Base-by-base conservation (phyloP, 37 sponge, comb jelly and placozoan genomes). In the Lycopodina hypogea region DNA sequence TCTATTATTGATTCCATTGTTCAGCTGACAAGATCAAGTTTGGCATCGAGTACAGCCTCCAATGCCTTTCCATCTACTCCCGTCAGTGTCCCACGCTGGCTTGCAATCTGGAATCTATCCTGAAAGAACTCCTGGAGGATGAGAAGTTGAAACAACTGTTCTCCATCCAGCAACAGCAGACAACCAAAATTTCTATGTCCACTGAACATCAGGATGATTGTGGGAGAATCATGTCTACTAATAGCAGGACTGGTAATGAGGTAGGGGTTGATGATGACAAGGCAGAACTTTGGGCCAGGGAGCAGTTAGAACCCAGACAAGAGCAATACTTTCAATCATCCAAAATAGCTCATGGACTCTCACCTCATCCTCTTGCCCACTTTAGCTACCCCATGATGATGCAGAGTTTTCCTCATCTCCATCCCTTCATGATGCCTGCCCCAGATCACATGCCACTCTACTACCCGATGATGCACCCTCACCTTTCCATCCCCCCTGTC, bases 41-140 rank as follows among this genome's bases (percentile, higher is more conserved):
- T 30, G 66, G 33, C 3, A 65, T 65, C 66, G 30, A 65, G 34
- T 65, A 65, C 66, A 65, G 66, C 30, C 66, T 65, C 32, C 32
- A 65, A 32, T 65, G 66, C 30, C 30, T 65, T 2, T 65, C 66
- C 9, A 7, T 30, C 17, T 65, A 30, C 66, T 65, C 66, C 30
- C 66, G 30, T 15, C 1, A 28, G 3, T 30, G 34, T 32, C 2
- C 66, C 30, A 17, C 18, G 12, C 30, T 34, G 1, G 11, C 30
- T 32, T 3, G 30, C 9, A 34, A 65, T 17, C 34, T 65, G 32
- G 66, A 65, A 30, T 30, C 66, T 12, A 30, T 34, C 30, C 30
- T 65, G 12, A 12, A 32, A 9, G 66, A 65, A 14, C 66, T 65
- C 30, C 66, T 65, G 34, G 4, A 30, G 26, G 66, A 32, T 32